Evolutionary conservation across 2,113 vertebrate genomes (phyloP).

Genomic region (Zosterops hypoxanthus): DNA sequence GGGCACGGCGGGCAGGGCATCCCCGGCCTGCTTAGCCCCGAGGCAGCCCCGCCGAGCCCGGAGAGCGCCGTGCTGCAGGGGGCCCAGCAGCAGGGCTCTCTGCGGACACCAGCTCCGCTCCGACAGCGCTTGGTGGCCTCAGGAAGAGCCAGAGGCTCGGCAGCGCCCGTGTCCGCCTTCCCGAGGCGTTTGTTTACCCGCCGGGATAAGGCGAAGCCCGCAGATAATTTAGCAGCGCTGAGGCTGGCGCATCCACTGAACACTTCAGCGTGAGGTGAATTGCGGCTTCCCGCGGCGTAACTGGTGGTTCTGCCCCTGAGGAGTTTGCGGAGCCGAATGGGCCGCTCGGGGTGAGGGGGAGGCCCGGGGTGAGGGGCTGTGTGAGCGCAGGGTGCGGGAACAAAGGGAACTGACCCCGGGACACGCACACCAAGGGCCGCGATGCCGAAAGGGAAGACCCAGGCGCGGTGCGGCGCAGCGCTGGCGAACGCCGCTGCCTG

Average conservation of each 20-base stretch:
- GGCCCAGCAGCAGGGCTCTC: not conserved
- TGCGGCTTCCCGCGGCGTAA: not conserved
- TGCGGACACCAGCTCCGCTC: accelerated
- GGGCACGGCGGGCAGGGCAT: not conserved
- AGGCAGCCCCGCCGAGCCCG: not conserved
- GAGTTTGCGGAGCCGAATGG: not conserved
- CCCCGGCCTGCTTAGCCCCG: not conserved
- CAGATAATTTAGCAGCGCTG: not conserved
- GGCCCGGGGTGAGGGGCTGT: not conserved
- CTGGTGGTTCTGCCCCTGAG: not conserved
- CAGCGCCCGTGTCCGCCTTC: not conserved
- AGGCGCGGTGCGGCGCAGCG: not conserved
- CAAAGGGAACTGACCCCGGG: not conserved
- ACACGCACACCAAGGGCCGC: not conserved
- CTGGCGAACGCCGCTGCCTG: not conserved
- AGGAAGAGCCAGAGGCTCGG: not conserved
- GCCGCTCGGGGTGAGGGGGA: not conserved
- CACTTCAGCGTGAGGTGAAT: not conserved
- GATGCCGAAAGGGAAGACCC: not conserved
- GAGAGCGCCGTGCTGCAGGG: not conserved
- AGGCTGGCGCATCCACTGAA: not conserved
- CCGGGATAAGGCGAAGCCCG: not conserved
- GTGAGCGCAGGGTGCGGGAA: not conserved
- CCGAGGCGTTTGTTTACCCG: not conserved
- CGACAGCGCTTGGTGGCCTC: accelerated